A percentile compares a stretch with the other conserved stretches of the same genome.
phyloP scores from a whole-genome alignment of 2,113 vertebrate species.

The Baryphthengus martii region DNA sequence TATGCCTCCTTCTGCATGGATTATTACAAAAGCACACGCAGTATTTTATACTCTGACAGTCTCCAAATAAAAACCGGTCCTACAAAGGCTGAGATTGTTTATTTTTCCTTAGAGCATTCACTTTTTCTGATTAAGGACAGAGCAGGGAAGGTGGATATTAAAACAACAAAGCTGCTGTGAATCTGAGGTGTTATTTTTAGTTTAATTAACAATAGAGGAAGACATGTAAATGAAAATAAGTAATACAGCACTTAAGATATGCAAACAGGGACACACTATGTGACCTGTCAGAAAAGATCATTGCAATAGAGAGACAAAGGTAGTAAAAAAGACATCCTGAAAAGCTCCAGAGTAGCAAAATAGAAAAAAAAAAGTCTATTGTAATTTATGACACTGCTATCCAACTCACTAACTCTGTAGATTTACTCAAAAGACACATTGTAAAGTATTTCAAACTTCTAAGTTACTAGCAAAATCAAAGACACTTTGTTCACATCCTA shows the following conservation, averaged over 20 bases:
- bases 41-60: conserved; percentile 28
- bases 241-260: not conserved
- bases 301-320: not conserved
- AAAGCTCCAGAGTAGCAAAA: not conserved
- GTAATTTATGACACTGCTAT: not conserved
- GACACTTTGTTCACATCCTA: not conserved
- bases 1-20: conserved; percentile 23
- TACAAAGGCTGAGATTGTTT: conserved; percentile 9
- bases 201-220: conserved; percentile 5
- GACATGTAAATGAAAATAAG: not conserved
- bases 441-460: not conserved
- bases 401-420: not conserved
- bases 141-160: not conserved
- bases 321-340: not conserved
- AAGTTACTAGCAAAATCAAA: not conserved
- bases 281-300: not conserved
- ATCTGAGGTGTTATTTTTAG: not conserved
- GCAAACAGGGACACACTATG: not conserved
- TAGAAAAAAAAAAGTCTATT: accelerated
- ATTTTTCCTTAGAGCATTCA: conserved; percentile 28
- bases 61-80: conserved; percentile 37
- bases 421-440: not conserved
- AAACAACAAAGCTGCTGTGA: not conserved
- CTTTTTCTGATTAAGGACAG: not conserved
- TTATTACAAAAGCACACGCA: conserved; percentile 33